Conservation (phyloP, 2,113 vertebrate genomes). For the Muntiacus reevesi region DNA sequence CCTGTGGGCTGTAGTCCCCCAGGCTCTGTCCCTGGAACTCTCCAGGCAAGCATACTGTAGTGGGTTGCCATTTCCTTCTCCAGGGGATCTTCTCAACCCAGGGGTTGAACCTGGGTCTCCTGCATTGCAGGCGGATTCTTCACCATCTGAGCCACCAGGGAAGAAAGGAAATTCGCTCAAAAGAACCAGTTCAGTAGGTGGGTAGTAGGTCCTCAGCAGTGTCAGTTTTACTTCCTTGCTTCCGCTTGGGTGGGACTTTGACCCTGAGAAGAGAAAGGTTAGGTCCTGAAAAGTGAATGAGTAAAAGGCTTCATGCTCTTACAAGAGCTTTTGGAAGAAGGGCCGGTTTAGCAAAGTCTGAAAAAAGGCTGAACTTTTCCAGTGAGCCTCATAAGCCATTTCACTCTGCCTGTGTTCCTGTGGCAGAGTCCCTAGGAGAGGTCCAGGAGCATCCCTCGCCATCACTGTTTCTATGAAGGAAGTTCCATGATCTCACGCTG, state of each 20-base stretch:
- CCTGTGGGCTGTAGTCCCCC: background rate
- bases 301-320: background rate
- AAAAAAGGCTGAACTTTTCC: background rate
- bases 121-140: background rate
- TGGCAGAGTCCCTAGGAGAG: accelerated
- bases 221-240: background rate
- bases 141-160: background rate
- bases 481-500: accelerated
- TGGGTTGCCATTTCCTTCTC: background rate
- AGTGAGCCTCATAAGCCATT: accelerated
- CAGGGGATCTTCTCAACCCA: background rate
- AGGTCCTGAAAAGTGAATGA: background rate
- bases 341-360: background rate
- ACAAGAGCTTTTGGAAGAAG: background rate
- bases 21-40: background rate
- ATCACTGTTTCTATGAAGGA: accelerated
- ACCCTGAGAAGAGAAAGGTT: background rate
- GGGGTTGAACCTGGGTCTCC: background rate
- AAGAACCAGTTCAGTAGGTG: background rate
- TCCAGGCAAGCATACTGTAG: background rate
- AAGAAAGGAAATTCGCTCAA: background rate
- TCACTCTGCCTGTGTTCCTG: background rate
- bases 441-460: background rate
- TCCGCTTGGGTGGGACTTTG: background rate
- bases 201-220: background rate